These are phyloP conservation scores for Petrophora chlorosata DNA, from an alignment of 2,888 invertebrate genomes.

Conservation along the genomic window DNA sequence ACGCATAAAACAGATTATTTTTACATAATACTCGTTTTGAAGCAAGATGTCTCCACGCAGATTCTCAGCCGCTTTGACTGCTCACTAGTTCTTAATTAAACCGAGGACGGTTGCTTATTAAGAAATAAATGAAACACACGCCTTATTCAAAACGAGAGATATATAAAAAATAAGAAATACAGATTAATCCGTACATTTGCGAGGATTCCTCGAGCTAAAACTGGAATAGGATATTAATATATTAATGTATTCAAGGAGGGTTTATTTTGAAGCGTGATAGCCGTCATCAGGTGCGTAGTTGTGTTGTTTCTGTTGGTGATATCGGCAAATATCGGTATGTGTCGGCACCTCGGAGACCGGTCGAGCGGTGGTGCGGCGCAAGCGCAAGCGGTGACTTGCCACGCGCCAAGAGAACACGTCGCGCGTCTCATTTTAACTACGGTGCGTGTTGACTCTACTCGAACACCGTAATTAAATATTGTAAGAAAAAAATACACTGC, in stretches of 20 bases:
- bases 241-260: conserved; percentile 35
- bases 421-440: conserved; percentile 13
- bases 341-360: conserved; percentile 47
- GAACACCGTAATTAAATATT: too few species aligned
- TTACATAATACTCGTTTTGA: not conserved
- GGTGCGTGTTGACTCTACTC: not conserved
- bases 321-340: conserved; percentile 36
- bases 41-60: conserved; percentile 38
- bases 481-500: too few species aligned
- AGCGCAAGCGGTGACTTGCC: conserved; percentile 54
- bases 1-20: not conserved
- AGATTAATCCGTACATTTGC: conserved; percentile 51
- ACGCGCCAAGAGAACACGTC: conserved; percentile 40
- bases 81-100: conserved; percentile 72
- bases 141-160: conserved; percentile 52
- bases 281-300: conserved; percentile 42
- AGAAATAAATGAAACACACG: conserved; percentile 72
- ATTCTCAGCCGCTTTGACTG: conserved; percentile 33
- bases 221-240: conserved; percentile 43
- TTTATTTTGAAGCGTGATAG: conserved; percentile 48
- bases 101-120: conserved; percentile 64
- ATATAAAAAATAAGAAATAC: conserved; percentile 44
- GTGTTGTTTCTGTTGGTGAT: conserved; percentile 55
- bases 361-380: conserved; percentile 27
- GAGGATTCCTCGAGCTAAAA: conserved; percentile 47